phyloP scores from a whole-genome alignment of 2,888 invertebrate species.

The Cyclophora albipunctata region DNA sequence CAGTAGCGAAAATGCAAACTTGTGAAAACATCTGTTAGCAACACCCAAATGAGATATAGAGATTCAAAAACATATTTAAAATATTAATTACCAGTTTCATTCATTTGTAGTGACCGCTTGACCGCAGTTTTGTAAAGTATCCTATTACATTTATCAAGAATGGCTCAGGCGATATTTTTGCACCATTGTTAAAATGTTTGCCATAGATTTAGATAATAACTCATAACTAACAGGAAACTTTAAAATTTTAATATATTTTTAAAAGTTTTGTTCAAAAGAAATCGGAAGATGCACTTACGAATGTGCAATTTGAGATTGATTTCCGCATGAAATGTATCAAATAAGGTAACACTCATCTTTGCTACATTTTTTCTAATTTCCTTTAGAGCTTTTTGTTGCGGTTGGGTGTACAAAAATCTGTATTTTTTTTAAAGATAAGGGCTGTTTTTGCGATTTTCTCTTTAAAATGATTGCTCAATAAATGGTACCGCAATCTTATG shows the following conservation, averaged over 20 bases:
- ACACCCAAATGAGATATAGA: not conserved
- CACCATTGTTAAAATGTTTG: too few relatives aligned
- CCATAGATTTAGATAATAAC: too few relatives aligned
- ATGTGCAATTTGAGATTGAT: constrained; percentile 71
- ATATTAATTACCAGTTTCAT: too few relatives aligned
- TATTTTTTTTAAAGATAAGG: constrained; percentile 14
- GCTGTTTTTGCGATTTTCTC: constrained; percentile 24
- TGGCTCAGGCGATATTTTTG: constrained; percentile 12
- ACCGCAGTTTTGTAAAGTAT: constrained; percentile 48
- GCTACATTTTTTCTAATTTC: constrained; percentile 51
- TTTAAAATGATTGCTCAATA: constrained; percentile 34
- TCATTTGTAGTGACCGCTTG: constrained; percentile 38
- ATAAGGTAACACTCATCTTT: constrained; percentile 53
- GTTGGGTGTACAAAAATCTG: constrained; percentile 33
- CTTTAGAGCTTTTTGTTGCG: constrained; percentile 35
- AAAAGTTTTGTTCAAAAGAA: constrained; percentile 26
- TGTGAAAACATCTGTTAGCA: constrained; percentile 18
- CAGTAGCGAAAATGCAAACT: not conserved
- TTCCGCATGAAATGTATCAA: constrained; percentile 64
- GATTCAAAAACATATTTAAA: not conserved
- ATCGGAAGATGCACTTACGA: constrained; percentile 52
- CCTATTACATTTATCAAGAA: constrained; percentile 39
- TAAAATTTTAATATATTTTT: not conserved
- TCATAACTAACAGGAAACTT: too few relatives aligned
- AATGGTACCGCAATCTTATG: constrained; percentile 36